A percentile compares a stretch with the other conserved stretches of the same genome.
Conservation (phyloP, 2,797 vertebrate species). For the Saxicola maurus region DNA sequence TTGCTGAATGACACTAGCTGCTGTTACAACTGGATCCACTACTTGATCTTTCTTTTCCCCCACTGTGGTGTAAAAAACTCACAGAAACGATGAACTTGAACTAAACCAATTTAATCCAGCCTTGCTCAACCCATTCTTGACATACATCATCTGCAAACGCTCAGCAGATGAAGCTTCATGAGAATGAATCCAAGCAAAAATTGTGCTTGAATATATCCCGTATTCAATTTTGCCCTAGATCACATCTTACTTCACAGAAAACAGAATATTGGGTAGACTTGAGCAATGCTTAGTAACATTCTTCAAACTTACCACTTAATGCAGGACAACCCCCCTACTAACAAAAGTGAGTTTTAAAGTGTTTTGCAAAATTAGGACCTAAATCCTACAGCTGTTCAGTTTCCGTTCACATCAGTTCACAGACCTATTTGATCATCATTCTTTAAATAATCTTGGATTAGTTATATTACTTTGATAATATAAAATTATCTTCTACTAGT, state of each 20-base stretch:
- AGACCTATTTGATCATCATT: background rate
- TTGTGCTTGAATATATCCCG: background rate
- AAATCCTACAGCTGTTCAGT: background rate
- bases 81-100: background rate
- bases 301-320: background rate
- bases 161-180: background rate
- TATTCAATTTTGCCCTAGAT: background rate
- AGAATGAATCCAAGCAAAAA: background rate
- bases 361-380: background rate
- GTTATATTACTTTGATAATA: constrained; percentile 1
- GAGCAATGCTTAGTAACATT: background rate
- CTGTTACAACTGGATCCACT: background rate
- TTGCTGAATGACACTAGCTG: background rate
- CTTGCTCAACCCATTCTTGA: background rate
- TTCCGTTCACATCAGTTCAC: background rate
- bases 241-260: background rate
- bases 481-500: constrained; percentile 18
- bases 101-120: background rate
- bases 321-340: background rate
- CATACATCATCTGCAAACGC: accelerated
- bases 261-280: background rate
- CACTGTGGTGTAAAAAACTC: accelerated
- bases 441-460: background rate
- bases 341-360: background rate
- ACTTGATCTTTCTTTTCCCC: background rate